Evolutionary conservation across 2,797 vertebrate genomes (phyloP).

Genomic region (Galagoides demidoff): DNA sequence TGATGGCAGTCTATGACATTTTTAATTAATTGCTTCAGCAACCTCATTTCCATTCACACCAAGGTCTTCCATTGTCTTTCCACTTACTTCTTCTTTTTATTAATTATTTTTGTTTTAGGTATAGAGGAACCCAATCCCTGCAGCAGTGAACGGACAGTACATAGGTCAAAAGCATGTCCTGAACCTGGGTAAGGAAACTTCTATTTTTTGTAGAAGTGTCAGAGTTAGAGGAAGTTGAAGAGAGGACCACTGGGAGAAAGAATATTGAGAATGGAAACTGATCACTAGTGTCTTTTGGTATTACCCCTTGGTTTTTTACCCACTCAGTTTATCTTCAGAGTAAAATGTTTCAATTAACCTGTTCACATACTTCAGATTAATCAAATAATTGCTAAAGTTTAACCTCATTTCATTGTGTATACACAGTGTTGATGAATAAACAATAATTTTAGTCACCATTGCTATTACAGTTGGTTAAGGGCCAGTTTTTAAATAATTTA

Average conservation of each 20-base stretch:
- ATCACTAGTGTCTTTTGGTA: background rate
- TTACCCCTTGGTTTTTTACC: background rate
- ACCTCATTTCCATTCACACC: conserved; percentile 68
- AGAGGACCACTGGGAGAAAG: background rate
- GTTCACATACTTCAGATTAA: conserved; percentile 59
- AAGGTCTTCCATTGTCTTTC: conserved; percentile 49
- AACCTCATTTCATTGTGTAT: conserved; percentile 35
- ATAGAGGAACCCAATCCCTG: background rate
- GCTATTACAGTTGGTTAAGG: conserved; percentile 6
- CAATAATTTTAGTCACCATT: conserved; percentile 46
- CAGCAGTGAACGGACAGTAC: background rate
- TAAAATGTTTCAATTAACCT: conserved; percentile 52
- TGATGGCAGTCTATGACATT: conserved; percentile 59
- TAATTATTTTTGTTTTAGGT: conserved; percentile 59
- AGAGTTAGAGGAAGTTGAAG: background rate
- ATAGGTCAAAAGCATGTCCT: background rate
- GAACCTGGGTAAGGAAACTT: background rate
- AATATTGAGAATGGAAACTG: background rate
- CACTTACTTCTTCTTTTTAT: conserved; percentile 52
- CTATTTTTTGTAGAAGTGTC: background rate
- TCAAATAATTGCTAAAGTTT: conserved; percentile 41
- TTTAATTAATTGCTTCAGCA: conserved; percentile 78
- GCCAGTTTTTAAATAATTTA: conserved; percentile 39
- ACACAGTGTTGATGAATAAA: conserved; percentile 33
- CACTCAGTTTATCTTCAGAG: conserved; percentile 47